Evolutionary conservation across 2,797 vertebrate genomes (phyloP), one percentile per base, ranked within the genome.

Genomic region (Silurus aristotelis): DNA sequence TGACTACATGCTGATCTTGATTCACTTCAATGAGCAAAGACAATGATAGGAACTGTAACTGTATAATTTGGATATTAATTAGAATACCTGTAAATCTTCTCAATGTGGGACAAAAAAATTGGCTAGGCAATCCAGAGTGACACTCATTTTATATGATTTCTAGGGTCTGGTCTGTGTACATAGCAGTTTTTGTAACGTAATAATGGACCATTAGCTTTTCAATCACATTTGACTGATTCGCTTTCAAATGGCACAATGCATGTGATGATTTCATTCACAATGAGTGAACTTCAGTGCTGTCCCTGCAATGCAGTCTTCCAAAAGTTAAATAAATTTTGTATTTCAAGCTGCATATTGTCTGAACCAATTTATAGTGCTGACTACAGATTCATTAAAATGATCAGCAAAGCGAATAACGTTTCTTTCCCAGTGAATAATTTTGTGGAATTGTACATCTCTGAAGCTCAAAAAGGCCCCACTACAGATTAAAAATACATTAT

Each of bases 301-400:
- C 27, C 56, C 86, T 82, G 82, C 86, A 84, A 67, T 87, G 88
- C 83, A 83, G 13, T 25, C 61, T 58, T 85, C 31, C n/a, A 82
- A 77, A 27, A 38, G 43, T 80, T 75, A n/a, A 13, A 82, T 43
- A 70, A 60, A 48, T 78, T 13, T 78, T 43, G 38, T 25, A 63
- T 52, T 71, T 79, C 25, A 76, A 80, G n/a, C 22, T 83, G 22
- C 25, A 43, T 66, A 25, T 64, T 46, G 20, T 55, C 82, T 81
- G 70, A 60, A 15, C 61, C 58, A 77, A 83, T 43, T 67, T 76
- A 80, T 22, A 80, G 1, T 80, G 68, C 63, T 73, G 66, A 85
- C 55, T 77, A 52, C 25, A 70, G 38, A 63, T 83, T 83, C 66
- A 86, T 77, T 86, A 83, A 83, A 68, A 86, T 63, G 55, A 78